These are phyloP conservation scores for Ovis canadensis DNA, from an alignment of 2,113 vertebrate genomes.

Conservation along the genomic window DNA sequence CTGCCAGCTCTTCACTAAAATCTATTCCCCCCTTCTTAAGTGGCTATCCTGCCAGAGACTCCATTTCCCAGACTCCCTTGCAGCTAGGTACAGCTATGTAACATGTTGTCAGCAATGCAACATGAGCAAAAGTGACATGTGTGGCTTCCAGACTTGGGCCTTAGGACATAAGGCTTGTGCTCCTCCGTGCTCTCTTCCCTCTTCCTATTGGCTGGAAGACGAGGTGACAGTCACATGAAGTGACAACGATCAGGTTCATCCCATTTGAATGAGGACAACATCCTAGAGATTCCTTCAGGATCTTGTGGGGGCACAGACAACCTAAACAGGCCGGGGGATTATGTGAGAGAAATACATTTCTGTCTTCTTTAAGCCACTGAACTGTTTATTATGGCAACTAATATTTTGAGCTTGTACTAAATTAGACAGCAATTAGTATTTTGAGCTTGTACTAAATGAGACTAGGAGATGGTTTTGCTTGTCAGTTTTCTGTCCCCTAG, in stretches of 20 bases:
- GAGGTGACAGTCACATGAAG: background rate
- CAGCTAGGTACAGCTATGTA: background rate
- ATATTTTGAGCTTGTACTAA: background rate
- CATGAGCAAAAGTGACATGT: background rate
- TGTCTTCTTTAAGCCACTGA: background rate
- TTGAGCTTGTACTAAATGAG: background rate
- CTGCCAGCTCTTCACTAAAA: background rate
- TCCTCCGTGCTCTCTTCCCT: background rate
- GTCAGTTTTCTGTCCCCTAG: background rate
- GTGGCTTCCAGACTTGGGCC: background rate
- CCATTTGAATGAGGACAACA: background rate
- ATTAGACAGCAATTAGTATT: background rate
- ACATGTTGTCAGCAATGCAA: background rate
- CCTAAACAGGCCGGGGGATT: background rate
- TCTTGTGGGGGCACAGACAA: background rate
- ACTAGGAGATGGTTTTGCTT: background rate
- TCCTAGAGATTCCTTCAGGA: background rate
- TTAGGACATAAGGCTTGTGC: background rate
- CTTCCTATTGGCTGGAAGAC: background rate
- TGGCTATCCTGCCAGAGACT: background rate
- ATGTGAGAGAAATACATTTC: background rate
- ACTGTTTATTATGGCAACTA: background rate
- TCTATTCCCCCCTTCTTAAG: background rate
- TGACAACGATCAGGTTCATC: background rate
- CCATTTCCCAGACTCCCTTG: background rate